Conservation (phyloP, 2,113 vertebrate genomes). For the Oncorhynchus gorbuscha region DNA sequence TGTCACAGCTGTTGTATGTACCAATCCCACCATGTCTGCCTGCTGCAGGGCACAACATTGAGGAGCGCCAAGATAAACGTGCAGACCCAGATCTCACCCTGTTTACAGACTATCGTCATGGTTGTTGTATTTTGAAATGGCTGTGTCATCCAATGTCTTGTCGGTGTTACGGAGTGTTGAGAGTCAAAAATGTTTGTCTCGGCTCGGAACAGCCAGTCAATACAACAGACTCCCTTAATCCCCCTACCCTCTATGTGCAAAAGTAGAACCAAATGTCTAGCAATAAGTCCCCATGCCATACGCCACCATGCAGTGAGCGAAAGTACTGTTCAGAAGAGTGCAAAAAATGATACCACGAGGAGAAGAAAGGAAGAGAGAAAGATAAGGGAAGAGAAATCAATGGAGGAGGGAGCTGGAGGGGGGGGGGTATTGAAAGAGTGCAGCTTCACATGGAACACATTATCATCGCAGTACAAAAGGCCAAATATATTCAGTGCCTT, state of each 20-base stretch:
- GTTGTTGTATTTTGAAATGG: neutral
- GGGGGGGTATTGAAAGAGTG: conserved; percentile 32
- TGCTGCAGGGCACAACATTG: neutral
- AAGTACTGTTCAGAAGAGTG: neutral
- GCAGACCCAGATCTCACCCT: neutral
- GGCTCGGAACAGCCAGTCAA: neutral
- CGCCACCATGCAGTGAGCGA: neutral
- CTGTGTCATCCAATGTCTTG: neutral
- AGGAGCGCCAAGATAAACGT: neutral
- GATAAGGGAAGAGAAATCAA: neutral
- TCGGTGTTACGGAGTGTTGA: neutral
- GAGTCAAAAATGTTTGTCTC: neutral
- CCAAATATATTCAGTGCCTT: conserved; percentile 68
- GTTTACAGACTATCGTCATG: neutral
- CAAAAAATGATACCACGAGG: conserved; percentile 29
- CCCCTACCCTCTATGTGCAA: neutral
- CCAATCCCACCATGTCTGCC: neutral
- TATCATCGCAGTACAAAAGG: conserved; percentile 64
- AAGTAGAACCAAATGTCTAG: neutral
- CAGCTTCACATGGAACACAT: conserved; percentile 49
- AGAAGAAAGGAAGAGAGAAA: conserved; percentile 6
- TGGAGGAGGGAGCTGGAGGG: neutral
- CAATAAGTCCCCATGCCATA: neutral
- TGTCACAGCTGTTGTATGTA: too few species aligned
- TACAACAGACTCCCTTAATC: neutral